Evolutionary conservation across 2,113 vertebrate species (phyloP).

Genomic region (Felis catus): DNA sequence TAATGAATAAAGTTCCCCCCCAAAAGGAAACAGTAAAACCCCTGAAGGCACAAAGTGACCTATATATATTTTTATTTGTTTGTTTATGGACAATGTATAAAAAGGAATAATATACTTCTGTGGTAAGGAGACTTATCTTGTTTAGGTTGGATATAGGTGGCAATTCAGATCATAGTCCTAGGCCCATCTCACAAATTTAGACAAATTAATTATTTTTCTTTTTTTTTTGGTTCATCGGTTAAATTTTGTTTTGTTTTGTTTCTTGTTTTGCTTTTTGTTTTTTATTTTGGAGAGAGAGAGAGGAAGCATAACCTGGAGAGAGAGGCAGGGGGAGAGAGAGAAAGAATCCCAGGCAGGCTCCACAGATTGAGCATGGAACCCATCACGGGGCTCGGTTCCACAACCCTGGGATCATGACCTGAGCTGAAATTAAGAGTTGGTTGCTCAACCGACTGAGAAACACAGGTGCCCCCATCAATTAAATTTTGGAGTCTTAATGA

Average conservation of each 20-base stretch:
- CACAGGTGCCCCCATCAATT: not conserved
- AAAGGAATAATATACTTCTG: not conserved
- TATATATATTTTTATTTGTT: not conserved
- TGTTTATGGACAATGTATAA: slow-evolving; percentile 26
- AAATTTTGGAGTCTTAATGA: not conserved
- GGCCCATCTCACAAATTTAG: not conserved
- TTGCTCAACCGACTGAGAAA: no score
- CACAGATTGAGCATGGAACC: no score
- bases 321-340: no score
- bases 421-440: no score
- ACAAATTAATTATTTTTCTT: slow-evolving; percentile 17
- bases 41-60: not conserved
- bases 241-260: no score
- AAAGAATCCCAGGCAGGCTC: no score
- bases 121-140: not conserved
- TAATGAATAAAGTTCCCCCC: not conserved
- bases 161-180: not conserved
- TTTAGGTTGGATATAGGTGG: not conserved
- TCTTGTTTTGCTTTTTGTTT: no score
- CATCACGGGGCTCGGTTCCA: no score
- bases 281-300: no score
- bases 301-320: no score
- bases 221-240: not conserved
- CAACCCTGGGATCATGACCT: no score
- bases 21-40: not conserved